phyloP scores from a whole-genome alignment of 2,113 vertebrate genomes.

The Elephantulus edwardii region DNA sequence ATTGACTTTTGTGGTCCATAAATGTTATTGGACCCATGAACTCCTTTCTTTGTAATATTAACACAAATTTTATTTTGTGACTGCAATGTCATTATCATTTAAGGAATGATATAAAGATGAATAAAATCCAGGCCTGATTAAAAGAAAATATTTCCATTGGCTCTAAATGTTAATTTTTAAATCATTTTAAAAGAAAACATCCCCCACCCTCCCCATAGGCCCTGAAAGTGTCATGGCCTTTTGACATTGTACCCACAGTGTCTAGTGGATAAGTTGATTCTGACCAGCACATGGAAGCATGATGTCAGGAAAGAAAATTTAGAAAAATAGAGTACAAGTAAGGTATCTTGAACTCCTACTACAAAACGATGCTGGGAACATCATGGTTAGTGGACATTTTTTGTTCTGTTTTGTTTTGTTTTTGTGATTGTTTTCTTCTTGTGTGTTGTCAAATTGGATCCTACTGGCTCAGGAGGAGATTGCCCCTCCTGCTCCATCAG shows the following conservation, averaged over 20 bases:
- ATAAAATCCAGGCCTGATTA: background rate
- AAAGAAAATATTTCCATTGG: background rate
- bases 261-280: rapidly evolving
- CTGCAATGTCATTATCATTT: no score
- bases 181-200: background rate
- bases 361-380: background rate
- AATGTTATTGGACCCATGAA: rapidly evolving
- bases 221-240: rapidly evolving
- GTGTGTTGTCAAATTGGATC: no score
- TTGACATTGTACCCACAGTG: rapidly evolving
- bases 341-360: rapidly evolving
- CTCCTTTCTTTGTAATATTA: background rate
- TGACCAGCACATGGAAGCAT: background rate
- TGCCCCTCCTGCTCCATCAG: no score
- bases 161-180: background rate
- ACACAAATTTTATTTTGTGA: background rate
- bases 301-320: background rate
- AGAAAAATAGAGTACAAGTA: rapidly evolving
- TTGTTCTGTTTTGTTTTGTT: no score
- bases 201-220: background rate
- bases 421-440: no score
- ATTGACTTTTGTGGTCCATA: background rate
- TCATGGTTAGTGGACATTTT: rapidly evolving
- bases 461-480: no score
- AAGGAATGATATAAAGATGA: background rate